These are phyloP conservation scores for Charaxes varanes DNA, from an alignment of 1,140 invertebrate species.

Conservation along the genomic window DNA sequence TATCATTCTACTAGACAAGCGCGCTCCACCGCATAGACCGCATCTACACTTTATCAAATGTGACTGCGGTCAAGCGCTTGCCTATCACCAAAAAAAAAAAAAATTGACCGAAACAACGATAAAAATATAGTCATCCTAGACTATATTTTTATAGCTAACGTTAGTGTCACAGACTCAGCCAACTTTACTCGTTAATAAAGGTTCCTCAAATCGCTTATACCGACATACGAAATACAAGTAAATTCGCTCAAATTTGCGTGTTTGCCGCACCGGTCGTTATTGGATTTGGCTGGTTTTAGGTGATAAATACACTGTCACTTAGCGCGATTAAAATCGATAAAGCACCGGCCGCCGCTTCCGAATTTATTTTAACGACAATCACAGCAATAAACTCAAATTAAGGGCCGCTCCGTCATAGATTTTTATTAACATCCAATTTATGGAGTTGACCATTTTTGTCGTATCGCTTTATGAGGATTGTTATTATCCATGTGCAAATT, in stretches of 20 bases:
- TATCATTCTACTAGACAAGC: too few relatives aligned
- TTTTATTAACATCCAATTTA: slow-evolving; percentile 18
- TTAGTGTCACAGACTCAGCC: too few relatives aligned
- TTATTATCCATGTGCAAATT: background rate
- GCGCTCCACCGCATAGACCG: too few relatives aligned
- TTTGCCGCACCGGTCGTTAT: slow-evolving; percentile 23
- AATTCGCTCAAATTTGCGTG: slow-evolving; percentile 25
- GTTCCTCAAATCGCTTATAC: too few relatives aligned
- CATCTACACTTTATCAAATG: too few relatives aligned
- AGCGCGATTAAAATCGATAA: slow-evolving; percentile 53
- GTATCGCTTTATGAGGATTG: slow-evolving; percentile 5
- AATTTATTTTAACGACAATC: slow-evolving; percentile 29
- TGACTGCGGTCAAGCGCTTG: too few relatives aligned
- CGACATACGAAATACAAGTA: slow-evolving; percentile 5
- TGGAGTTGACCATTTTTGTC: slow-evolving; percentile 9
- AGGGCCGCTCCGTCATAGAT: slow-evolving; percentile 13
- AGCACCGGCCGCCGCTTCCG: slow-evolving; percentile 21
- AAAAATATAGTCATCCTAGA: too few relatives aligned
- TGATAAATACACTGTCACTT: slow-evolving; percentile 55
- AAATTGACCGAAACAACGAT: too few relatives aligned
- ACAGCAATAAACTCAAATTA: slow-evolving; percentile 21
- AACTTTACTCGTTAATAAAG: too few relatives aligned
- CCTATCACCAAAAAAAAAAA: too few relatives aligned
- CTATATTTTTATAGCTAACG: too few relatives aligned
- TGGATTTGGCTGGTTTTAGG: slow-evolving; percentile 30